Evolutionary conservation across 2,888 invertebrate species (phyloP).

Genomic region (Chrysodeixis includens): DNA sequence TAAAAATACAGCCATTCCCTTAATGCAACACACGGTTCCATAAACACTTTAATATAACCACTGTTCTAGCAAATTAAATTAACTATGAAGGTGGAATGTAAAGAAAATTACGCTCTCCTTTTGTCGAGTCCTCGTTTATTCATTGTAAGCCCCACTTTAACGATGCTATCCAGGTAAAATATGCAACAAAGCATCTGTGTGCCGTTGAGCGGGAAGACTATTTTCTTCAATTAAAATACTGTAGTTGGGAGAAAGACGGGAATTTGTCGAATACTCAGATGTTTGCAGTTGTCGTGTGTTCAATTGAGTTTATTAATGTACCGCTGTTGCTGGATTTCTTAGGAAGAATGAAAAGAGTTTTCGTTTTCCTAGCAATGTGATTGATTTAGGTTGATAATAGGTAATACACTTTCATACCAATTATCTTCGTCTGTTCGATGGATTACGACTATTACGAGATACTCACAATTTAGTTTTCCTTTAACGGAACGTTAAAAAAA

Average conservation of each 20-base stretch:
- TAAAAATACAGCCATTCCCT: slow-evolving; percentile 3
- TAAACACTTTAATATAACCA: slow-evolving; percentile 16
- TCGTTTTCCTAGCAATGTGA: no score
- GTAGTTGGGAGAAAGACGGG: slow-evolving; percentile 8
- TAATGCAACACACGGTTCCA: slow-evolving; percentile 29
- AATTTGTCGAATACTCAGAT: not conserved
- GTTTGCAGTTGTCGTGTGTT: not conserved
- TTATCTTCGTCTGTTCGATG: no score
- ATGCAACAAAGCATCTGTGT: slow-evolving; percentile 41
- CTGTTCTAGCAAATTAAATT: slow-evolving; percentile 55
- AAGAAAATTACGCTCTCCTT: slow-evolving; percentile 53
- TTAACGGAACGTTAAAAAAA: no score
- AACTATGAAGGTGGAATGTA: slow-evolving; percentile 50
- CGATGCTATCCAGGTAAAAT: slow-evolving; percentile 49
- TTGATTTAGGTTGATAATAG: no score
- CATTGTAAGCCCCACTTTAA: slow-evolving; percentile 49
- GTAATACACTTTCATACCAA: no score
- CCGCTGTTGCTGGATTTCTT: no score
- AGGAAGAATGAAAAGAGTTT: no score
- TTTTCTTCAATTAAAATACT: slow-evolving; percentile 41
- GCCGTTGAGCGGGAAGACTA: slow-evolving; percentile 20
- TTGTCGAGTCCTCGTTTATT: slow-evolving; percentile 49
- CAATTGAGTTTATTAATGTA: not conserved
- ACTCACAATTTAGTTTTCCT: no score
- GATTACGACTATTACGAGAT: no score